Conservation (phyloP, 2,113 vertebrate genomes). For the Sapayoa aenigma region DNA sequence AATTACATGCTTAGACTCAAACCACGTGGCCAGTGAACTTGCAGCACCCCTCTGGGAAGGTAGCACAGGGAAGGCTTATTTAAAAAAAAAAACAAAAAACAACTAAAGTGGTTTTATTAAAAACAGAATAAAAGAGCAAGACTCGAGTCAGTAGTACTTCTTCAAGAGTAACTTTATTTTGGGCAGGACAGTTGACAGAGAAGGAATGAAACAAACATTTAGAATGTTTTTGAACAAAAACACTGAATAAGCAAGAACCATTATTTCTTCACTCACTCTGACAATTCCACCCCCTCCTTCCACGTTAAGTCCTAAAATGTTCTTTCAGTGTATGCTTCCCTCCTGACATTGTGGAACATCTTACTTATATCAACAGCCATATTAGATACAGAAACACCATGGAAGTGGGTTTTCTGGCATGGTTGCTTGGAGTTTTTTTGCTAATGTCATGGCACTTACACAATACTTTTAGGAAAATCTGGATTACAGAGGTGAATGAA, state of each 20-base stretch:
- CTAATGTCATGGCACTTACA: neutral
- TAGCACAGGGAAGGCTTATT: neutral
- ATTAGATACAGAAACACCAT: neutral
- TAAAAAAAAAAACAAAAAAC: neutral
- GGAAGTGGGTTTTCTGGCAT: neutral
- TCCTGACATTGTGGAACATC: neutral
- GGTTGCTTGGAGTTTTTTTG: neutral
- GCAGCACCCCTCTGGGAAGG: neutral
- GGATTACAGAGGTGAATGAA: neutral
- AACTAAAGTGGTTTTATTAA: neutral
- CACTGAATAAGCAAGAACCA: neutral
- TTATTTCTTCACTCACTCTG: neutral
- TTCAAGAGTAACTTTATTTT: slow-evolving; percentile 69
- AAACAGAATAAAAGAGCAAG: neutral
- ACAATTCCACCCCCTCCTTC: neutral
- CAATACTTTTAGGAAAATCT: neutral
- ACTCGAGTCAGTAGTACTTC: neutral
- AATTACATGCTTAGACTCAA: neutral
- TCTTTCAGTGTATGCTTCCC: neutral
- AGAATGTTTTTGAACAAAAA: neutral
- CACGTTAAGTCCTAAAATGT: neutral
- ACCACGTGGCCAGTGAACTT: accelerated
- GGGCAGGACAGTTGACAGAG: slow-evolving; percentile 37
- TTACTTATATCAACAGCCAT: neutral
- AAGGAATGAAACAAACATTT: neutral